Percentiles rank a stretch among this genome's conserved stretches.
phyloP scores from a whole-genome alignment of 1,140 invertebrate genomes.

The Gonioctena quinquepunctata region DNA sequence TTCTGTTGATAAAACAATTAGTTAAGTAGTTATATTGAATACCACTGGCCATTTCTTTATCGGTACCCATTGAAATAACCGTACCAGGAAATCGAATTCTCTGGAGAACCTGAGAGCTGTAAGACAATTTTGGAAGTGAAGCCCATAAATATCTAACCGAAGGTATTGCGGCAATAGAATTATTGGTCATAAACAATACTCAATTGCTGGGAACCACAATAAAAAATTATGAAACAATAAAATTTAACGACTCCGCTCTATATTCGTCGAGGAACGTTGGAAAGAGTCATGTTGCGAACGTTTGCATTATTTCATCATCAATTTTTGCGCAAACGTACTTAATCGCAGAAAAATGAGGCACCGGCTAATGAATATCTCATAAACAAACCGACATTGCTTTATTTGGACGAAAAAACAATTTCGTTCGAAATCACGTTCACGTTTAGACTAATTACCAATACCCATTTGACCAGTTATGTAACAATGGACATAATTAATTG shows the following conservation, averaged over 20 bases:
- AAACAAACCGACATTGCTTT: slow-evolving; percentile 28
- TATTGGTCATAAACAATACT: neutral
- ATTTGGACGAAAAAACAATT: slow-evolving; percentile 36
- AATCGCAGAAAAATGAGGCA: slow-evolving; percentile 10
- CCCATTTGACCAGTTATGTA: slow-evolving; percentile 31
- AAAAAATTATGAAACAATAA: slow-evolving; percentile 13
- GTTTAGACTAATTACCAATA: slow-evolving; percentile 27
- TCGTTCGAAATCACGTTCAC: slow-evolving; percentile 28
- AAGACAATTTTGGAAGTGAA: no score
- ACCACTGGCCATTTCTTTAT: no score
- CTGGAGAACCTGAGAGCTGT: no score
- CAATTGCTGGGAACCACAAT: slow-evolving; percentile 1
- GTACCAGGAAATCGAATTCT: no score
- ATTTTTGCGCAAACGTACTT: slow-evolving; percentile 8
- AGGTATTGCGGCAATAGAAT: neutral
- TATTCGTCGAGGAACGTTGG: neutral
- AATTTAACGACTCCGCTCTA: slow-evolving; percentile 11
- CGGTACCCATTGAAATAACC: no score
- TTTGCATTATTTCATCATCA: neutral
- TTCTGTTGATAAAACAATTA: no score
- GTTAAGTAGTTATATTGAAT: no score
- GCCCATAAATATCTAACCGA: neutral
- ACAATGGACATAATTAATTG: slow-evolving; percentile 32
- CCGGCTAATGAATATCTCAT: slow-evolving; percentile 34
- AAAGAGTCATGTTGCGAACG: neutral